Conservation (phyloP, 2,888 invertebrate genomes). For the Parnassius mnemosyne region DNA sequence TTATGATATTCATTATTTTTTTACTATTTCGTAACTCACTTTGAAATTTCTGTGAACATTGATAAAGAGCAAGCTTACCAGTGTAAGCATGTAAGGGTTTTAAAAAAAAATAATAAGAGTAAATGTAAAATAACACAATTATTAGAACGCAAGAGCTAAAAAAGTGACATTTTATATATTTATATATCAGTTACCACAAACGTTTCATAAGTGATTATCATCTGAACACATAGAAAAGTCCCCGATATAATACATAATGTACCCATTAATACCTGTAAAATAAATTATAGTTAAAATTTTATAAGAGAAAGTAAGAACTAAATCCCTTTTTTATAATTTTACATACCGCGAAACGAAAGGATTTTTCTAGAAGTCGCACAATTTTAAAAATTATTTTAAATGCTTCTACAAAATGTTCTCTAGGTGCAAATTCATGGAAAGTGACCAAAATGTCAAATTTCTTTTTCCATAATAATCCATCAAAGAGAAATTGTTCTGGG, state of each 20-base stretch:
- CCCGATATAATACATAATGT: slow-evolving; percentile 40
- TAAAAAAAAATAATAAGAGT: too few species aligned
- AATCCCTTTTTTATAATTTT: background rate
- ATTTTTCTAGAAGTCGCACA: slow-evolving; percentile 38
- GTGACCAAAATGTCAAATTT: slow-evolving; percentile 45
- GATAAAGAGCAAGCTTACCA: too few species aligned
- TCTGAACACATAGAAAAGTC: slow-evolving; percentile 50
- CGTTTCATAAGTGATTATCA: slow-evolving; percentile 46
- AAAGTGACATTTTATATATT: too few species aligned
- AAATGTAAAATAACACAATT: too few species aligned
- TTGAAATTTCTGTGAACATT: too few species aligned
- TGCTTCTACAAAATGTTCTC: slow-evolving; percentile 40
- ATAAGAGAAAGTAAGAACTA: background rate
- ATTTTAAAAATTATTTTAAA: slow-evolving; percentile 47
- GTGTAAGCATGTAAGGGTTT: too few species aligned
- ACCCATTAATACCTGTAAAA: slow-evolving; percentile 41
- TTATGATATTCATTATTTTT: background rate
- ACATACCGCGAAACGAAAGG: slow-evolving; percentile 51
- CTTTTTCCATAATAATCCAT: slow-evolving; percentile 50
- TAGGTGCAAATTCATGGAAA: slow-evolving; percentile 41
- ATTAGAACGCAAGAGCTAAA: too few species aligned
- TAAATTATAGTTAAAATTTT: background rate
- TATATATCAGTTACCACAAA: slow-evolving; percentile 36
- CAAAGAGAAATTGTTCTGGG: slow-evolving; percentile 47
- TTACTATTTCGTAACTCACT: too few species aligned